These are phyloP conservation scores for Protonemura montana DNA, from an alignment of 2,888 invertebrate genomes.

Conservation along the genomic window DNA sequence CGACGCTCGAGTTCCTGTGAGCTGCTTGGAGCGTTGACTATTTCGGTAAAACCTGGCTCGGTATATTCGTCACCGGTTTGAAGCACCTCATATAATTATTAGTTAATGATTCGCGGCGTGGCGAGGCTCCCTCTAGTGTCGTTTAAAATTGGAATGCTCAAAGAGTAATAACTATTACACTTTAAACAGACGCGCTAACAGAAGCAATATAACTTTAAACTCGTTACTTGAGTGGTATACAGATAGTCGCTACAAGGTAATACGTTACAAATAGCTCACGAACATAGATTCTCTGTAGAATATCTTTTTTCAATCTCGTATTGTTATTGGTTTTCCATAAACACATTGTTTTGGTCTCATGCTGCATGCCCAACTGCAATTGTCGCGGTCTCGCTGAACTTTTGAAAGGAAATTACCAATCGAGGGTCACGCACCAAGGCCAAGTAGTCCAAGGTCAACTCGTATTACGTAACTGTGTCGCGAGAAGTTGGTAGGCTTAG, in stretches of 20 bases:
- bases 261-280: too few species aligned
- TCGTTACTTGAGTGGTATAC: neutral
- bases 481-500: neutral
- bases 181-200: neutral
- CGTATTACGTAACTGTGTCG: neutral
- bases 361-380: too few species aligned
- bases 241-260: too few species aligned
- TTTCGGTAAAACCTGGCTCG: neutral
- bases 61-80: conserved; percentile 27
- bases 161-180: neutral
- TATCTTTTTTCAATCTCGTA: too few species aligned
- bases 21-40: neutral
- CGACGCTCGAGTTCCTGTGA: neutral
- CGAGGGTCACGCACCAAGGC: neutral
- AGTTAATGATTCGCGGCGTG: conserved; percentile 14
- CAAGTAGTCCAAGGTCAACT: neutral
- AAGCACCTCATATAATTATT: conserved; percentile 40
- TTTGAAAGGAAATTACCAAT: neutral
- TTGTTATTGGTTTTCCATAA: too few species aligned
- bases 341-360: too few species aligned
- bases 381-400: too few species aligned
- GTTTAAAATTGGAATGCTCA: neutral
- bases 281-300: too few species aligned
- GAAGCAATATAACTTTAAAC: neutral
- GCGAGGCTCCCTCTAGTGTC: neutral